These are phyloP conservation scores for Leucopternis melanops DNA, from an alignment of 2,113 vertebrate genomes.

Conservation along the genomic window DNA sequence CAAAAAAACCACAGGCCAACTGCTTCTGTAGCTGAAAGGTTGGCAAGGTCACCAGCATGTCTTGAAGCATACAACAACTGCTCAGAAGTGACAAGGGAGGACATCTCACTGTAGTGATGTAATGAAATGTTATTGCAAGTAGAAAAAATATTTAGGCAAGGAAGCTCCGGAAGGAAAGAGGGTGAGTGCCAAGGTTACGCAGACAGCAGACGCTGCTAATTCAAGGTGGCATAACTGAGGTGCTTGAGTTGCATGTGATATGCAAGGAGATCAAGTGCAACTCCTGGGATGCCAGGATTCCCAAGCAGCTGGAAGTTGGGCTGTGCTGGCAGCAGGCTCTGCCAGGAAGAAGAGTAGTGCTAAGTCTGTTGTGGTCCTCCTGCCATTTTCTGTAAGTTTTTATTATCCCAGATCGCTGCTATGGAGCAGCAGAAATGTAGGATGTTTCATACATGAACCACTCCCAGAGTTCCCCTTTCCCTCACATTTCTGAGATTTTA, in stretches of 20 bases:
- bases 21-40: background rate
- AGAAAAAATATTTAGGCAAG: background rate
- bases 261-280: background rate
- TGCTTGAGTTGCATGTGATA: background rate
- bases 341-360: background rate
- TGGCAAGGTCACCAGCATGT: background rate
- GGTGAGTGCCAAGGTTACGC: background rate
- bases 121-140: background rate
- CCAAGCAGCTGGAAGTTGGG: background rate
- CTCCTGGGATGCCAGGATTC: background rate
- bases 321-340: background rate
- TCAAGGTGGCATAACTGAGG: slow-evolving; percentile 14
- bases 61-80: background rate
- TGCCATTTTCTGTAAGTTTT: background rate
- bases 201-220: background rate
- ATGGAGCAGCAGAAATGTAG: background rate
- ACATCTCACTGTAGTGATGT: background rate
- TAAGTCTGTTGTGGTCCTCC: background rate
- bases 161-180: background rate
- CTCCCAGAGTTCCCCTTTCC: background rate
- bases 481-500: background rate
- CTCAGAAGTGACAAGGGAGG: background rate
- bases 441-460: background rate
- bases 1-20: background rate
- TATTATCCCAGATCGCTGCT: background rate